Base-by-base conservation (phyloP, 37 sponge, comb jelly and placozoan genomes). In the Halisarca cf. caerulea region DNA sequence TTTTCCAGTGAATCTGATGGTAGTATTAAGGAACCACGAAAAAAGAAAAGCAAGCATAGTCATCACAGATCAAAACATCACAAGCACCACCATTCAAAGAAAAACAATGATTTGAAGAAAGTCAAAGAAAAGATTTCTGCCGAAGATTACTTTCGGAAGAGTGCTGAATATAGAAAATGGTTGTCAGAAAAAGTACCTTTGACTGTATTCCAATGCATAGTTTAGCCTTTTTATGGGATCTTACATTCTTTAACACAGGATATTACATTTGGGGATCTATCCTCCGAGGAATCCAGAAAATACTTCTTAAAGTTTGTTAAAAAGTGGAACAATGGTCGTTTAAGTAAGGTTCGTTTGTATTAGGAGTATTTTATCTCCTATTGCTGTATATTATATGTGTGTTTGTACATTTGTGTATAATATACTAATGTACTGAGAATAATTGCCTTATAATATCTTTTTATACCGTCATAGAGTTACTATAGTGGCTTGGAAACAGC, bases 101-200 rank as follows among this genome's bases (percentile, higher is more conserved):
- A 28, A 40, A 42, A 15, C 21, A 44, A 8, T 21, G 42, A n/a
- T 11, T 41, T n/a, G 25, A 9, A 21, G 2, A 11, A 20, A 3
- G 77, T 74, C 2, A 2, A n/a, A 84, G 92, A 87, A 1, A 27
- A 79, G 59, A 89, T 95, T 25, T 81, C 90, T 15, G 60, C 43
- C 27, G 88, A 95, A 0, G 95, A 95, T 68, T 95, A 89, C 59
- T 95, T 82, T 24, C 41, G 37, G 4, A 95, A 84, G 78, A 95
- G 95, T 87, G 80, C 89, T 24, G 95, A 95, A 79, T 91, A 91
- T 70, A 78, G 95, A 64, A 60, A 58, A 42, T 95, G 95, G 95
- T 85, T 95, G 0, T 78, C 92, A 21, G 87, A 95, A 71, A 88
- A 95, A 85, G 95, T 95, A 58, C 78, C 40, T 47, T 62, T 28